Evolutionary conservation across 2,797 vertebrate genomes (phyloP).

Genomic region (Sebastes taczanowskii): DNA sequence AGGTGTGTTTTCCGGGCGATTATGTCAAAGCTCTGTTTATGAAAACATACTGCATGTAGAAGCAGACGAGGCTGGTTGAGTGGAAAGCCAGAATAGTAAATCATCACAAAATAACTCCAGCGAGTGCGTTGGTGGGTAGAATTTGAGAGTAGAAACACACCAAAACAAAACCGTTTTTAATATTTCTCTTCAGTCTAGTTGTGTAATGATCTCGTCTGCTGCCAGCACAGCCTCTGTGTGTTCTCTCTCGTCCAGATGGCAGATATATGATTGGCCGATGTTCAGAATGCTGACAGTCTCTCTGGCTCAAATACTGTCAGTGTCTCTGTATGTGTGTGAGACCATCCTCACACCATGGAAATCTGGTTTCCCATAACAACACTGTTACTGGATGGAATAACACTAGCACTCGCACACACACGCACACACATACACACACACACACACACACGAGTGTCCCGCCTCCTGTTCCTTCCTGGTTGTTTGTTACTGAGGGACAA

Average conservation of each 20-base stretch:
- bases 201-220: conserved; percentile 16
- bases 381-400: conserved; percentile 61
- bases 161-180: not conserved
- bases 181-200: not conserved
- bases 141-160: not conserved
- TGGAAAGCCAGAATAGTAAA: not conserved
- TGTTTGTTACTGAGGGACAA: conserved; percentile 73
- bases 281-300: conserved; percentile 38
- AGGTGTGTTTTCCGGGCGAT: conserved; percentile 5
- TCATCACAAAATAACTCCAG: not conserved
- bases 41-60: not conserved
- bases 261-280: conserved; percentile 39
- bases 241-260: conserved; percentile 39
- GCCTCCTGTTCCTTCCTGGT: conserved; percentile 71
- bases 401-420: conserved; percentile 4
- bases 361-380: conserved; percentile 69
- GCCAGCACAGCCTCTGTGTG: conserved; percentile 4
- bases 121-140: not conserved
- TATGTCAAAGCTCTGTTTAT: not conserved
- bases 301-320: conserved; percentile 8
- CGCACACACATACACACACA: not conserved
- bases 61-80: not conserved
- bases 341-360: conserved; percentile 50
- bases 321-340: conserved; percentile 31
- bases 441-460: conserved; percentile 35